Base-by-base conservation (phyloP, 2,797 vertebrate genomes). In the Okamejei kenojei region DNA sequence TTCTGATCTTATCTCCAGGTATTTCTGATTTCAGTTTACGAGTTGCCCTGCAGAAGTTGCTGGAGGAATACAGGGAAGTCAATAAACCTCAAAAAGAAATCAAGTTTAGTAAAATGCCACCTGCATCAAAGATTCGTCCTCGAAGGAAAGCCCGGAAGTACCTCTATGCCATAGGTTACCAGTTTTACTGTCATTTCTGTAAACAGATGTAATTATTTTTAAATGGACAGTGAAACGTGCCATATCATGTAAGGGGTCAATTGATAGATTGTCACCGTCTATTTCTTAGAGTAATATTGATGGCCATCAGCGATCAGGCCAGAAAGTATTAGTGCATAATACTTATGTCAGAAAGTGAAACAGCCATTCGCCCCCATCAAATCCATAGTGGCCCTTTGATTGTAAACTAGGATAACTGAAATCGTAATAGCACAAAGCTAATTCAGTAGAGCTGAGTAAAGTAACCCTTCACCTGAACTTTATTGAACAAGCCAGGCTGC, bases 141-240 rank as follows among this genome's bases (percentile, higher is more conserved):
- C 97, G 98, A 95, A 97, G 97, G 95, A 99, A 99, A 96, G 98
- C 98, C 93, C 97, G 98, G 94, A 99, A 99, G 95, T 99, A 98
- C 95, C 97, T 99, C 94, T 99, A 99, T 94, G 98, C 98, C 93
- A 97, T 99, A 96, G 99, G 99, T 99, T 92, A 90, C 13, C 9
- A 58, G 23, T 23, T 92, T 92, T 17, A 58, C 21, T 92, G 35
- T 54, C 7, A 74, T 26, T 92, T 92, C 61, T 88, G 17, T 88
- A 88, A 68, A 35, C 32, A 68, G 5, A 61, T 84, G 2, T 61
- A 58, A 84, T 11, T 11, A 45, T 23, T 45, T 35, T 11, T 82
- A 58, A 58, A 82, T n/a, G 19, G 32, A 1, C n/a, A 5, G 4
- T 68, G 54, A 29, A 10, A 61, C 45, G 8, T 82, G 45, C 80